Evolutionary conservation across 2,888 invertebrate genomes (phyloP).

Genomic region (Athalia cordata): DNA sequence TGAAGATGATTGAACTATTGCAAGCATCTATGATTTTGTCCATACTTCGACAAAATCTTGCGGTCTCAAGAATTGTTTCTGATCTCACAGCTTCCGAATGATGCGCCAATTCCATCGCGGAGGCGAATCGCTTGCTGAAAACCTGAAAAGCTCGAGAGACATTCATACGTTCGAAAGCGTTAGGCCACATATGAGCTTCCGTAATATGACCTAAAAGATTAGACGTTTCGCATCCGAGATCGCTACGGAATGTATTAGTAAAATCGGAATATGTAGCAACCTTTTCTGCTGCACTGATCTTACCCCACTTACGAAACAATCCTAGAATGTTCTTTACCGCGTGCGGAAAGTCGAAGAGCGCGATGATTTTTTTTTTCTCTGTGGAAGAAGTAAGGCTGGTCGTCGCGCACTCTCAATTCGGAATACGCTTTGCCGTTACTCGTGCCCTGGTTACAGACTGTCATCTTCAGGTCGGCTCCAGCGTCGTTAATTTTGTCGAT

Average conservation of each 20-base stretch:
- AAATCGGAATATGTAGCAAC: background rate
- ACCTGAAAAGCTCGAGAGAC: background rate
- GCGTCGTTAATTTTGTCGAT: background rate
- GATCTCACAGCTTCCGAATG: background rate
- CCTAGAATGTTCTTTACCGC: background rate
- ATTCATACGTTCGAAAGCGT: background rate
- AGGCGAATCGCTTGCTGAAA: constrained; percentile 8
- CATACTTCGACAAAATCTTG: background rate
- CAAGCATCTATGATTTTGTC: background rate
- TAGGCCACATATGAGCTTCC: background rate
- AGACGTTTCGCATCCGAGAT: background rate
- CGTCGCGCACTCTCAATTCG: background rate
- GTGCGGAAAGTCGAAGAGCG: background rate
- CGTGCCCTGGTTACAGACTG: background rate
- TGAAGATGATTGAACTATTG: background rate
- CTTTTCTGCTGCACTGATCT: background rate
- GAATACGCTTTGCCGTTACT: background rate
- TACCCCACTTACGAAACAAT: constrained; percentile 4
- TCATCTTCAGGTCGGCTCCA: background rate
- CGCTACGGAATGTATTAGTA: background rate
- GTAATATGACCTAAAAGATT: background rate
- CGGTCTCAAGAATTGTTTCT: background rate
- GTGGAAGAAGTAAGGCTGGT: background rate
- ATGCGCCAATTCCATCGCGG: background rate
- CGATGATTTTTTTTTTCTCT: background rate